Evolutionary conservation across 2,888 invertebrate species (phyloP).

Genomic region (Mesorhabditis spiculigera): DNA sequence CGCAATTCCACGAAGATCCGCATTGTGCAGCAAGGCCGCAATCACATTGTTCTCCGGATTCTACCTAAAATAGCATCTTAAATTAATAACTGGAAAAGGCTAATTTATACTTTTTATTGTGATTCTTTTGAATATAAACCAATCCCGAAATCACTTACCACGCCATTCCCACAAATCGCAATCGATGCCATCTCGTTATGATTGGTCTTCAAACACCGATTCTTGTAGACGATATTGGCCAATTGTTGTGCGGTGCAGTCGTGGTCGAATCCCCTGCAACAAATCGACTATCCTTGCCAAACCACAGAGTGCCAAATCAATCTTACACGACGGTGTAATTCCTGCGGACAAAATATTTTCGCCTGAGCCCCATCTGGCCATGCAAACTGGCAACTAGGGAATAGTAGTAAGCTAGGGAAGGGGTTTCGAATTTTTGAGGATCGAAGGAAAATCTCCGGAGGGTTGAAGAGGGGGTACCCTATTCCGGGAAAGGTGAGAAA

Average conservation of each 20-base stretch:
- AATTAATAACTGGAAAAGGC: conserved; percentile 15
- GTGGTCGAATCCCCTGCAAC: conserved; percentile 55
- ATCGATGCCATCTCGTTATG: conserved; percentile 10
- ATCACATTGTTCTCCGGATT: conserved; percentile 52
- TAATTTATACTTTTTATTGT: too few species aligned
- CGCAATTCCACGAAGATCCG: conserved; percentile 37
- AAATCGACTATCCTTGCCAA: background rate
- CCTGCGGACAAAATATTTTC: conserved; percentile 4
- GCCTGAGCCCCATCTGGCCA: background rate
- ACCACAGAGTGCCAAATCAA: background rate
- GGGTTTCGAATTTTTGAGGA: too few species aligned
- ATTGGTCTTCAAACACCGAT: conserved; percentile 36
- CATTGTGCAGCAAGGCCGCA: conserved; percentile 45
- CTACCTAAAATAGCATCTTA: conserved; percentile 27
- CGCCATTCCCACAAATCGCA: conserved; percentile 20
- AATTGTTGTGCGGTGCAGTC: conserved; percentile 54
- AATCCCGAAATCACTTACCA: background rate
- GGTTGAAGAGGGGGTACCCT: too few species aligned
- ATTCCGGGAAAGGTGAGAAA: too few species aligned
- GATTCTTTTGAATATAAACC: too few species aligned
- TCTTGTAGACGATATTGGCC: conserved; percentile 47
- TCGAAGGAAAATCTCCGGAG: too few species aligned
- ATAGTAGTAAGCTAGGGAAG: too few species aligned
- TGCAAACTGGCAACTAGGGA: background rate
- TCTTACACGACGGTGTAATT: background rate